Conservation (phyloP, 2,113 vertebrate species). For the Columbina picui region DNA sequence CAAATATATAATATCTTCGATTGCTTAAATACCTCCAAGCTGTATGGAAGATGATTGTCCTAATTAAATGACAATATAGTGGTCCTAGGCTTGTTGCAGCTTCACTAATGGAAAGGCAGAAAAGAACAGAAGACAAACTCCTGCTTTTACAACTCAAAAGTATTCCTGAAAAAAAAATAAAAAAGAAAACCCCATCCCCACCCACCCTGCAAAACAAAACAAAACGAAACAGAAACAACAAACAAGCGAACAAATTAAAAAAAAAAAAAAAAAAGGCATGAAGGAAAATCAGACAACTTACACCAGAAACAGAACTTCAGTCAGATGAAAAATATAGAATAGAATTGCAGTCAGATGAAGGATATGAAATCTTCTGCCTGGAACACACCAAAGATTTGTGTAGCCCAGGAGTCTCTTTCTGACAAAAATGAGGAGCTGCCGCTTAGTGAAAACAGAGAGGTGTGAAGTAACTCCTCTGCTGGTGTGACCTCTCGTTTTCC, state of each 20-base stretch:
- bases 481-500: neutral
- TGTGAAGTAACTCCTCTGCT: fast-evolving
- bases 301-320: neutral
- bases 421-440: neutral
- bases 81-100: neutral
- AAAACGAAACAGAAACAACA: neutral
- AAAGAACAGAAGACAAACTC: neutral
- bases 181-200: neutral
- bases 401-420: neutral
- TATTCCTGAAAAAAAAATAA: neutral
- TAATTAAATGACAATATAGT: neutral
- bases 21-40: neutral
- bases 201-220: neutral
- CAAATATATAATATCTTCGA: neutral
- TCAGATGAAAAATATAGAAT: neutral
- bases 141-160: neutral
- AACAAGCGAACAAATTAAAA: neutral
- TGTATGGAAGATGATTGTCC: neutral
- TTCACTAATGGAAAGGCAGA: neutral
- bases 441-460: neutral
- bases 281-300: neutral
- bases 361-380: neutral
- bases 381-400: neutral
- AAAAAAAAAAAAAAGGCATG: too few relatives aligned
- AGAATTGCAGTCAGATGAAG: neutral